Percentiles rank a stretch among this genome's conserved stretches.
Evolutionary conservation across 2,888 invertebrate genomes (phyloP).

Genomic region (Nasonia oneida): DNA sequence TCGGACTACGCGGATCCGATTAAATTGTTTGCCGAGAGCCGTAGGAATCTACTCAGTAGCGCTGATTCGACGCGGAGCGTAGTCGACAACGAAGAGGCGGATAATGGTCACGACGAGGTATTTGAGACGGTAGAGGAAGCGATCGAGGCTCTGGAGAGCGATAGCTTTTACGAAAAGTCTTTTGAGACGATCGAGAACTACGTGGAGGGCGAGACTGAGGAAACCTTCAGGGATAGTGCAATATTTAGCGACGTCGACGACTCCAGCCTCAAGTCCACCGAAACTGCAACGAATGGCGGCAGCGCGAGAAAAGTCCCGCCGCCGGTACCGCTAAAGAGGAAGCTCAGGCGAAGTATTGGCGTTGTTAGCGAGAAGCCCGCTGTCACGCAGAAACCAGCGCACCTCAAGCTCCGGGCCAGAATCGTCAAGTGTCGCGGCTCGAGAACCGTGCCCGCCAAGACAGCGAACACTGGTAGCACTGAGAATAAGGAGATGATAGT

Average conservation of each 20-base stretch:
- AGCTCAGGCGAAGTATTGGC: constrained; percentile 39
- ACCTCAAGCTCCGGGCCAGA: constrained; percentile 67
- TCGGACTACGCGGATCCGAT: constrained; percentile 93
- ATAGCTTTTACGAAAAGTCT: constrained; percentile 88
- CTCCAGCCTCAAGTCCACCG: constrained; percentile 45
- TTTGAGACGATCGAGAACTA: constrained; percentile 88
- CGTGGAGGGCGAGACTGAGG: constrained; percentile 83
- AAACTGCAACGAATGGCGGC: constrained; percentile 8
- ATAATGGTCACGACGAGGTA: constrained; percentile 37
- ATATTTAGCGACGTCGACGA: constrained; percentile 90
- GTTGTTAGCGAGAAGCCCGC: constrained; percentile 67
- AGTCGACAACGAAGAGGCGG: constrained; percentile 25
- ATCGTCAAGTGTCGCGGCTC: constrained; percentile 54
- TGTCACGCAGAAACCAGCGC: constrained; percentile 72
- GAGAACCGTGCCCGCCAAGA: background rate
- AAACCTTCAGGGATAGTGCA: constrained; percentile 89
- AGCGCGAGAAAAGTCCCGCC: constrained; percentile 68
- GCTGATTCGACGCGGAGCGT: constrained; percentile 42
- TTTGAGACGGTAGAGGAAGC: constrained; percentile 35
- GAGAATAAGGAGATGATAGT: constrained; percentile 16
- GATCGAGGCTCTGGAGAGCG: constrained; percentile 72
- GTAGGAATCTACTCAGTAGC: constrained; percentile 26
- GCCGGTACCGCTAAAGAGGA: constrained; percentile 71
- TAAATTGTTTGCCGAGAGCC: constrained; percentile 80
- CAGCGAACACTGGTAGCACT: background rate